These are phyloP conservation scores for Phymorhynchus buccinoides DNA, from an alignment of 1,140 invertebrate species.

Conservation along the genomic window DNA sequence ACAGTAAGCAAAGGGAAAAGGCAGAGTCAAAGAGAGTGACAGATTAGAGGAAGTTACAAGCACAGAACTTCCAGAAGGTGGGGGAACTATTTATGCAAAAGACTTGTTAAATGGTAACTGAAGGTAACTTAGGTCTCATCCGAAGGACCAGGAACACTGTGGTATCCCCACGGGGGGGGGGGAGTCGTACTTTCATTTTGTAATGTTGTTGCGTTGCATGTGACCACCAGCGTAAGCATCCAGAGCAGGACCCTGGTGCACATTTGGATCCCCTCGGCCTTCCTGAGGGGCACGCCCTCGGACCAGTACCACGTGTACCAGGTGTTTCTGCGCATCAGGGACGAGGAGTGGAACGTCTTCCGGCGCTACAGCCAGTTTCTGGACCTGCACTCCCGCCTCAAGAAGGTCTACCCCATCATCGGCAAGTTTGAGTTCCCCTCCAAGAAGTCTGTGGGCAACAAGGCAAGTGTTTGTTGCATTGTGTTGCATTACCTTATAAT, in stretches of 20 bases:
- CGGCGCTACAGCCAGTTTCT: slow-evolving; percentile 92
- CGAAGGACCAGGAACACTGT: too few species aligned
- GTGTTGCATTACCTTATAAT: too few species aligned
- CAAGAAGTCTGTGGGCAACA: slow-evolving; percentile 92
- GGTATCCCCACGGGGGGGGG: too few species aligned
- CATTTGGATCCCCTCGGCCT: slow-evolving; percentile 92
- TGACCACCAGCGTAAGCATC: slow-evolving; percentile 33
- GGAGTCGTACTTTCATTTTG: too few species aligned
- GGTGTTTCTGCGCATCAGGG: slow-evolving; percentile 87
- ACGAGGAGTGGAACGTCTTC: slow-evolving; percentile 95
- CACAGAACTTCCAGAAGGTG: too few species aligned
- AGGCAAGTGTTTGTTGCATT: slow-evolving; percentile 80
- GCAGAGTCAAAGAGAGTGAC: too few species aligned
- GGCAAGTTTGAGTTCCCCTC: slow-evolving; percentile 90
- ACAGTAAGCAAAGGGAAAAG: too few species aligned
- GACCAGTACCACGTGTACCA: slow-evolving; percentile 62
- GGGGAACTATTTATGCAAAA: too few species aligned
- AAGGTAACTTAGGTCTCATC: too few species aligned
- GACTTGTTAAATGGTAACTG: too few species aligned
- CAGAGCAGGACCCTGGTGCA: slow-evolving; percentile 79
- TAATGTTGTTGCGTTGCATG: too few species aligned
- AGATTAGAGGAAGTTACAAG: too few species aligned
- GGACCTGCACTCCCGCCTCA: slow-evolving; percentile 84
- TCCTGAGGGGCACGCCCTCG: slow-evolving; percentile 81
- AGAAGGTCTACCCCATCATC: slow-evolving; percentile 85